These are phyloP conservation scores for Drosophila kuntzei DNA, from an alignment of 2,888 invertebrate species.

Conservation along the genomic window DNA sequence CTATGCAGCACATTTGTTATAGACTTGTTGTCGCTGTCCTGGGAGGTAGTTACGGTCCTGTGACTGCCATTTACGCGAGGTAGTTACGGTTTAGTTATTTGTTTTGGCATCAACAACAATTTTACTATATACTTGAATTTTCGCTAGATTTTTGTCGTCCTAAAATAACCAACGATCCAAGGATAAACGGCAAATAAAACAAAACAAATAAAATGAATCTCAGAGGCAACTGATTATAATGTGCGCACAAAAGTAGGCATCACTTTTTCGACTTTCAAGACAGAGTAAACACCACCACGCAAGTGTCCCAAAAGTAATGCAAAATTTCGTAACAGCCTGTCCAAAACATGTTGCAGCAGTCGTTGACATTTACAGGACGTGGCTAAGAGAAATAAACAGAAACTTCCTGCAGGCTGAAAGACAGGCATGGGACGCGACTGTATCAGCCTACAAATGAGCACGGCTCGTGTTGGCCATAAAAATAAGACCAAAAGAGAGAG, in stretches of 20 bases:
- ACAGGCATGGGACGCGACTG: slow-evolving; percentile 1
- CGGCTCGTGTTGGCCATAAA: slow-evolving; percentile 79
- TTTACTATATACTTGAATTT: slow-evolving; percentile 37
- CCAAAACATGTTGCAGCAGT: slow-evolving; percentile 42
- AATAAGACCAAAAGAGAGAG: slow-evolving; percentile 38
- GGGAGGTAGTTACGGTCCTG: slow-evolving; percentile 72
- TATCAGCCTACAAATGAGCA: slow-evolving; percentile 52
- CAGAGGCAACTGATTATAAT: slow-evolving; percentile 18
- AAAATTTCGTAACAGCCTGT: slow-evolving; percentile 36
- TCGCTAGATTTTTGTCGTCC: slow-evolving; percentile 16
- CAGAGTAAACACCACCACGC: neutral
- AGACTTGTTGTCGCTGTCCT: slow-evolving; percentile 23
- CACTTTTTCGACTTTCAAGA: slow-evolving; percentile 23
- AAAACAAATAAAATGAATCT: slow-evolving; percentile 22
- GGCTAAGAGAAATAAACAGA: slow-evolving; percentile 30
- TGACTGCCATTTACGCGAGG: slow-evolving; percentile 60
- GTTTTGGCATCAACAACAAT: slow-evolving; percentile 29
- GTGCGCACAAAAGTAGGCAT: slow-evolving; percentile 54
- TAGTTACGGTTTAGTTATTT: slow-evolving; percentile 63
- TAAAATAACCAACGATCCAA: slow-evolving; percentile 3
- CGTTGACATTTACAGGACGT: slow-evolving; percentile 52
- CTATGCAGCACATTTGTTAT: slow-evolving; percentile 51
- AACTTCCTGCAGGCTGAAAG: slow-evolving; percentile 31
- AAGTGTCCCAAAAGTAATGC: slow-evolving; percentile 29
- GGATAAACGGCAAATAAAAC: slow-evolving; percentile 18